A percentile compares a stretch with the other conserved stretches of the same genome.
These are phyloP conservation scores for Leucophenga maculata DNA, from an alignment of 2,888 invertebrate genomes.

Conservation along the genomic window DNA sequence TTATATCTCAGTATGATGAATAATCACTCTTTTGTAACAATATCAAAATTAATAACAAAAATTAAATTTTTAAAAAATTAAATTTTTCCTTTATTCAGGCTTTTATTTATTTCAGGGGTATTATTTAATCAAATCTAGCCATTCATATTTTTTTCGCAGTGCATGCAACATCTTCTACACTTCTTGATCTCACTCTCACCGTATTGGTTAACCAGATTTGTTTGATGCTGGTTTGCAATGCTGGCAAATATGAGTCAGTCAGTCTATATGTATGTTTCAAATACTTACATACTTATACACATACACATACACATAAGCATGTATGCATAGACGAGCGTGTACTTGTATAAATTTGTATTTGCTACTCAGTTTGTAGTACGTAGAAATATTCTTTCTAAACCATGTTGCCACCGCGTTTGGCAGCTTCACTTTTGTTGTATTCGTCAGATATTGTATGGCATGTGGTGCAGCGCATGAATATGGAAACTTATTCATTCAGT, in stretches of 20 bases:
- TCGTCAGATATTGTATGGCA: background rate
- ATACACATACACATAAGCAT: too few relatives aligned
- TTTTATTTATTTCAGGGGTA: too few relatives aligned
- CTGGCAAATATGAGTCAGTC: background rate
- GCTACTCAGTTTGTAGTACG: too few relatives aligned
- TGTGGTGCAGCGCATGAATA: background rate
- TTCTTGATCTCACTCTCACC: background rate
- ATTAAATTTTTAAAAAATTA: too few relatives aligned
- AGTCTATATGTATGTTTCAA: too few relatives aligned
- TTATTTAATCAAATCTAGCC: too few relatives aligned
- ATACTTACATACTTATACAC: too few relatives aligned
- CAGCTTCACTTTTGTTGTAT: background rate
- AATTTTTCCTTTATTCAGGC: too few relatives aligned
- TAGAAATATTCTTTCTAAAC: background rate
- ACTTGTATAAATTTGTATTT: background rate
- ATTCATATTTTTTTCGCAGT: background rate
- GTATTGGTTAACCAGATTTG: slow-evolving; percentile 17
- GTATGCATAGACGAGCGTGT: too few relatives aligned
- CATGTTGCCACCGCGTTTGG: slow-evolving; percentile 2
- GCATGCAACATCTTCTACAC: background rate
- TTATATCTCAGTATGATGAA: too few relatives aligned
- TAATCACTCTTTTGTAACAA: too few relatives aligned
- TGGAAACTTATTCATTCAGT: background rate
- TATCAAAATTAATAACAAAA: too few relatives aligned
- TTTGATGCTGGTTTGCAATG: background rate